phyloP scores from a whole-genome alignment of 2,113 vertebrate species.

The Percina caprodes region DNA sequence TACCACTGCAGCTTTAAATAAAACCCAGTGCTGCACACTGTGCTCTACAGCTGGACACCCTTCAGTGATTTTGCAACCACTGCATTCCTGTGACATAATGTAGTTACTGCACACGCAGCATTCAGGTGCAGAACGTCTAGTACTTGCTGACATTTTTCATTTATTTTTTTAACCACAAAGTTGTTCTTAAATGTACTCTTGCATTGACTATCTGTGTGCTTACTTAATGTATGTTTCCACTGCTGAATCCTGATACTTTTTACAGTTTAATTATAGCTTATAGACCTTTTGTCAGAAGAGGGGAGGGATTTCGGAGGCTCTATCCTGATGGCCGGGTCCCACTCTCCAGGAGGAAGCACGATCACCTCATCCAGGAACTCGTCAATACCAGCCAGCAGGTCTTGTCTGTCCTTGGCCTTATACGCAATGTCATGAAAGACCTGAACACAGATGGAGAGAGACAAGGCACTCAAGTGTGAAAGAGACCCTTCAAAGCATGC shows the following conservation, averaged over 20 bases:
- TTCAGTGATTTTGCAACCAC: conserved; percentile 24
- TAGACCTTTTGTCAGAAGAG: conserved; percentile 96
- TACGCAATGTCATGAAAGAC: conserved; percentile 99
- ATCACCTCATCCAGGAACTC: conserved; percentile 99
- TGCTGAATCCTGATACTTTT: background rate
- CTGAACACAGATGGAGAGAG: conserved; percentile 76
- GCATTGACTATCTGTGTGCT: background rate
- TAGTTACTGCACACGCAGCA: conserved; percentile 34
- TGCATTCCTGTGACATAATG: conserved; percentile 6
- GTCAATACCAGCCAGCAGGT: conserved; percentile 96
- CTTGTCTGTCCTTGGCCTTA: conserved; percentile 96
- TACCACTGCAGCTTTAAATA: conserved; percentile 14
- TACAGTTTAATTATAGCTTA: background rate
- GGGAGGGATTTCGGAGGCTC: conserved; percentile 96
- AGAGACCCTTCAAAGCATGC: conserved; percentile 23
- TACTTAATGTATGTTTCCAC: background rate
- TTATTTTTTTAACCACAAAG: background rate
- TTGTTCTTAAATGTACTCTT: background rate
- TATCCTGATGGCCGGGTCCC: conserved; percentile 98
- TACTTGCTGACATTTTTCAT: background rate
- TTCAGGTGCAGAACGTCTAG: background rate
- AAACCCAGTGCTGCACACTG: conserved; percentile 9
- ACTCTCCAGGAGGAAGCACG: conserved; percentile 97
- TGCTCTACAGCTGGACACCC: conserved; percentile 17
- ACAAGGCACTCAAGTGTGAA: conserved; percentile 34